A percentile compares a stretch with the other conserved stretches of the same genome.
These are phyloP conservation scores for Tiaroga cobitis DNA, from an alignment of 2,797 vertebrate species.

Conservation along the genomic window DNA sequence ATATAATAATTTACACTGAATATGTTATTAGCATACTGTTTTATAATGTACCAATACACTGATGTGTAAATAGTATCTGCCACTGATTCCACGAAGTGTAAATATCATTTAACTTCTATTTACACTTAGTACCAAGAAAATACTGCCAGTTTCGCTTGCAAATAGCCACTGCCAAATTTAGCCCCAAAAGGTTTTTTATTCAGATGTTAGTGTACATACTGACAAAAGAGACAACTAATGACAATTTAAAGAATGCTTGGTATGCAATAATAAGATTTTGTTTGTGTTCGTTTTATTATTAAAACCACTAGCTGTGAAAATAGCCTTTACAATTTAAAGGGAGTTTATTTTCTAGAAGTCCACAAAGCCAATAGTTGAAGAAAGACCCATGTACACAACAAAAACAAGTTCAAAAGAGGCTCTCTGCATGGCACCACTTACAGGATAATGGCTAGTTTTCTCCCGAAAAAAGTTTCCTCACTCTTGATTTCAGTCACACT, in stretches of 20 bases:
- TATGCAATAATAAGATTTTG: not conserved
- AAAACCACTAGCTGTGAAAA: not conserved
- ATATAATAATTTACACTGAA: not conserved
- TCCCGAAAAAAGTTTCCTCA: conserved; percentile 20
- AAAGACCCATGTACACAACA: not conserved
- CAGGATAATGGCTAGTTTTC: conserved; percentile 39
- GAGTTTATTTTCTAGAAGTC: not conserved
- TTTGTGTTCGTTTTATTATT: not conserved
- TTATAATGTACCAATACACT: not conserved
- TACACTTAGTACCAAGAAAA: not conserved
- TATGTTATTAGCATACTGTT: not conserved
- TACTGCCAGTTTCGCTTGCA: not conserved
- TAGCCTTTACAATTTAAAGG: not conserved
- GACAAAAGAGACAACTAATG: not conserved
- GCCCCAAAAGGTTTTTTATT: not conserved
- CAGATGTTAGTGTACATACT: not conserved
- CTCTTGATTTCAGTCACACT: conserved; percentile 16
- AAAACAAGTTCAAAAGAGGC: conserved; percentile 18
- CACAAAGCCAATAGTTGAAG: not conserved
- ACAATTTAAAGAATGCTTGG: not conserved
- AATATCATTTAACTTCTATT: not conserved
- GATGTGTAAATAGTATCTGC: not conserved
- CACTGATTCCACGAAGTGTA: too few relatives aligned
- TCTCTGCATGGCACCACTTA: conserved; percentile 45
- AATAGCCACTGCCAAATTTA: not conserved